Conservation (phyloP, 2,888 invertebrate genomes). For the Osedax frankpressi region DNA sequence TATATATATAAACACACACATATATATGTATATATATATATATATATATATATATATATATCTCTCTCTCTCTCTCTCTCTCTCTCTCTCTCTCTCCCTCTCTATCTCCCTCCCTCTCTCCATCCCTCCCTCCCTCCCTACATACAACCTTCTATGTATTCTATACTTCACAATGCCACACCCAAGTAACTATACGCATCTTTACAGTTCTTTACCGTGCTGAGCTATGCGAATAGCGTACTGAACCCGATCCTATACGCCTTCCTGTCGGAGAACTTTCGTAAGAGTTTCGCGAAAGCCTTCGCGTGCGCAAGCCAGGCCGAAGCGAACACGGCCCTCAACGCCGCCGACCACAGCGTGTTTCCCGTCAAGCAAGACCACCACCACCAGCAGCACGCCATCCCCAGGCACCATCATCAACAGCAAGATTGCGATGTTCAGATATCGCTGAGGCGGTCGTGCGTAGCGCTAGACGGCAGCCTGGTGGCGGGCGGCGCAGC, state of each 20-base stretch:
- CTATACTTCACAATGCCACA: too few relatives aligned
- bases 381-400: not conserved
- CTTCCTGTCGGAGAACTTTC: slow-evolving; percentile 43
- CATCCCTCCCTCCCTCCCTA: too few relatives aligned
- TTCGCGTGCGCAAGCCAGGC: slow-evolving; percentile 35
- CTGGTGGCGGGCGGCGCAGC: not conserved
- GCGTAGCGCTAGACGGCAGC: not conserved
- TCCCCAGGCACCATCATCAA: too few relatives aligned
- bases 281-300: slow-evolving; percentile 42
- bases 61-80: too few relatives aligned
- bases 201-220: slow-evolving; percentile 37
- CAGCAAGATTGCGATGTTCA: too few relatives aligned
- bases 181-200: too few relatives aligned
- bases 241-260: slow-evolving; percentile 44
- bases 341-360: slow-evolving; percentile 32
- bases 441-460: not conserved
- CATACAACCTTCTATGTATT: too few relatives aligned
- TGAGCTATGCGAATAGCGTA: slow-evolving; percentile 43
- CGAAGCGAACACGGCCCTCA: slow-evolving; percentile 31
- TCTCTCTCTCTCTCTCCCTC: too few relatives aligned
- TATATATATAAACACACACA: too few relatives aligned
- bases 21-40: too few relatives aligned
- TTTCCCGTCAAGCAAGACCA: not conserved
- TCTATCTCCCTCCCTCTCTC: too few relatives aligned
- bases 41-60: too few relatives aligned